Evolutionary conservation across 2,888 invertebrate genomes (phyloP), one percentile per base, ranked within the genome.

Genomic region (Tuberolachnus salignus): DNA sequence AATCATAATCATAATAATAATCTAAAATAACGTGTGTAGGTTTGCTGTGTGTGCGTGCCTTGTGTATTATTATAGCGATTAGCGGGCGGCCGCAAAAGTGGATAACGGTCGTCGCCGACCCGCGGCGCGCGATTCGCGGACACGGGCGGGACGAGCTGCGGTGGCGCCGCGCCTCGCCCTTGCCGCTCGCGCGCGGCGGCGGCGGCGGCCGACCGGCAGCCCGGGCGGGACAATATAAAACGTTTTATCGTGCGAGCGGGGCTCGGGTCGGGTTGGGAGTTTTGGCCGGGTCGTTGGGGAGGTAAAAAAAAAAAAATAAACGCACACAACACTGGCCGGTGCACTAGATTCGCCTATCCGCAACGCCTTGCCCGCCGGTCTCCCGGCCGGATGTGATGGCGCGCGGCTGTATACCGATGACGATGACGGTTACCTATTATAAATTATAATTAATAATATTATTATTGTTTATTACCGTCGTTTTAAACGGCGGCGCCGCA

Each of bases 311-410:
- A 55, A 23, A 34, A n/a, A n/a, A n/a, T n/a, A n/a, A n/a, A n/a
- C n/a, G n/a, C n/a, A n/a, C n/a, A 34, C 34, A 34, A 59, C 49
- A 72, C 49, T 44, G 49, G 49, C 34, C 6, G 67, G 16, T 21
- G 66, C 55, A 67, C 26, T 67, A 59, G 66, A 67, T 46, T 75
- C 67, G 75, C 75, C 75, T 75, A 75, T 57, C 1, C 57, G 67
- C 34, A 67, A 75, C 67, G 75, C 75, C 75, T 19, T 34, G n/a
- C 44, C 21, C 19, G 26, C n/a, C n/a, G n/a, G n/a, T n/a, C n/a
- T 42, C 34, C 34, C 19, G 49, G 34, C 26, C 26, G 34, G 59
- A 49, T 6, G 11, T 6, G 8, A n/a, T n/a, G n/a, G n/a, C n/a
- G n/a, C n/a, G n/a, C n/a, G n/a, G n/a, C n/a, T n/a, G n/a, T n/a